Conservation (phyloP, 2,797 vertebrate species). For the Microctenopoma lineatum region DNA sequence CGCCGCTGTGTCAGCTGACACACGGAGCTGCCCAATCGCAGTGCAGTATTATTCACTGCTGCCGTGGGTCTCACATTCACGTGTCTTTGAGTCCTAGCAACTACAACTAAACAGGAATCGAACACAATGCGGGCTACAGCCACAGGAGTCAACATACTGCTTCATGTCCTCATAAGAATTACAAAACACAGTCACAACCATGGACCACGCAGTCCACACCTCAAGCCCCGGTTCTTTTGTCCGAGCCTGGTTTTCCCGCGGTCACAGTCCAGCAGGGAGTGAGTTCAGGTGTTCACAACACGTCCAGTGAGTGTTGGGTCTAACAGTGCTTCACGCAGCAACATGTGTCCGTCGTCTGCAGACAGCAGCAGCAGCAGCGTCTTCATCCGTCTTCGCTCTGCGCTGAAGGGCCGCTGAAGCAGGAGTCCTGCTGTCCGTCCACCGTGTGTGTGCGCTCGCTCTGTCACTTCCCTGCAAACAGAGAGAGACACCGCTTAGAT, state of each 20-base stretch:
- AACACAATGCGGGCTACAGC: conserved; percentile 50
- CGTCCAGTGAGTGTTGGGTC: conserved; percentile 1
- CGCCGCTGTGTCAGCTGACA: conserved; percentile 79
- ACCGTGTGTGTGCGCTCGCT: neutral
- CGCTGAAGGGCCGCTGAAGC: neutral
- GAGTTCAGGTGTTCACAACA: conserved; percentile 1
- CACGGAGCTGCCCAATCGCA: conserved; percentile 86
- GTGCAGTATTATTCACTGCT: conserved; percentile 86
- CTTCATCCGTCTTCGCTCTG: conserved; percentile 14
- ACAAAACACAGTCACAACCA: conserved; percentile 5
- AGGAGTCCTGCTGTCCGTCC: conserved; percentile 15
- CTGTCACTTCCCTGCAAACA: conserved; percentile 49
- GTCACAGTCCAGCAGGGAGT: conserved; percentile 14
- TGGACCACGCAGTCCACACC: neutral
- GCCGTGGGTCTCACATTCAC: conserved; percentile 85
- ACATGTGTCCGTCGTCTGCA: neutral
- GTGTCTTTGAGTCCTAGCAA: conserved; percentile 71
- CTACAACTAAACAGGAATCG: conserved; percentile 52
- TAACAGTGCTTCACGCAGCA: neutral
- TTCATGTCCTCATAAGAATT: conserved; percentile 13
- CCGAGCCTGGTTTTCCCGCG: neutral
- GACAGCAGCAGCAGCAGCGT: neutral
- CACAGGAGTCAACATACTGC: conserved; percentile 5
- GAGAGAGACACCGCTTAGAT: conserved; percentile 34
- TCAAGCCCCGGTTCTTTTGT: neutral